Evolutionary conservation across 2,113 vertebrate species (phyloP).

Genomic region (Menidia beryllina): DNA sequence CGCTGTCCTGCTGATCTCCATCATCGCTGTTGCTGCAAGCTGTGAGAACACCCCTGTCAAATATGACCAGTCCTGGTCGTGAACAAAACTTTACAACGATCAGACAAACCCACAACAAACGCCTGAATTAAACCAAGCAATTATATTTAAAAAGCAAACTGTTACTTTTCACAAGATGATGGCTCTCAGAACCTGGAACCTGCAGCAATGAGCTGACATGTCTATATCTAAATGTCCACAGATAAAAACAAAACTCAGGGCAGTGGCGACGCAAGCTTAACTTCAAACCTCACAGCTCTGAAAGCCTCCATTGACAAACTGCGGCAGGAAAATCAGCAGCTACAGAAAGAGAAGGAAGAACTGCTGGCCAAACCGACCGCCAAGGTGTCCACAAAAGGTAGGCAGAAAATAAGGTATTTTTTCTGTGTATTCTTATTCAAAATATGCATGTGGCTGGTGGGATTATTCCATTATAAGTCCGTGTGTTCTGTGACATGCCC

Average conservation of each 20-base stretch:
- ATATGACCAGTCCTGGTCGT: background rate
- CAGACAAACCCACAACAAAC: too few species aligned
- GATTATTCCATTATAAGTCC: too few species aligned
- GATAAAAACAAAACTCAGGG: slow-evolving; percentile 44
- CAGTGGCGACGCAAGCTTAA: rapidly evolving
- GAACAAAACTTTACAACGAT: background rate
- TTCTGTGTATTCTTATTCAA: too few species aligned
- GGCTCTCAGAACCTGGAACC: background rate
- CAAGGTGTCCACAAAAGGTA: slow-evolving; percentile 29
- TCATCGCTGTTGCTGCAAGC: slow-evolving; percentile 59
- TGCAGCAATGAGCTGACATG: background rate
- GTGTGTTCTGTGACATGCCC: background rate
- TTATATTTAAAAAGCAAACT: too few species aligned
- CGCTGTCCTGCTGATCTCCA: slow-evolving; percentile 56
- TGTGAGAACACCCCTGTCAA: slow-evolving; percentile 49
- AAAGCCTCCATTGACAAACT: slow-evolving; percentile 16
- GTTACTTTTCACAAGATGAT: too few species aligned
- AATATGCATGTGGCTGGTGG: too few species aligned
- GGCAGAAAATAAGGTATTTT: background rate
- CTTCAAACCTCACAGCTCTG: slow-evolving; percentile 32
- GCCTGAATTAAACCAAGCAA: too few species aligned
- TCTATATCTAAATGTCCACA: slow-evolving; percentile 12
- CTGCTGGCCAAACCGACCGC: slow-evolving; percentile 42
- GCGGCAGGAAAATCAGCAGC: slow-evolving; percentile 54
- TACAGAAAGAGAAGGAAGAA: slow-evolving; percentile 49